Conservation (phyloP, 2,113 vertebrate species). For the Connochaetes taurinus region DNA sequence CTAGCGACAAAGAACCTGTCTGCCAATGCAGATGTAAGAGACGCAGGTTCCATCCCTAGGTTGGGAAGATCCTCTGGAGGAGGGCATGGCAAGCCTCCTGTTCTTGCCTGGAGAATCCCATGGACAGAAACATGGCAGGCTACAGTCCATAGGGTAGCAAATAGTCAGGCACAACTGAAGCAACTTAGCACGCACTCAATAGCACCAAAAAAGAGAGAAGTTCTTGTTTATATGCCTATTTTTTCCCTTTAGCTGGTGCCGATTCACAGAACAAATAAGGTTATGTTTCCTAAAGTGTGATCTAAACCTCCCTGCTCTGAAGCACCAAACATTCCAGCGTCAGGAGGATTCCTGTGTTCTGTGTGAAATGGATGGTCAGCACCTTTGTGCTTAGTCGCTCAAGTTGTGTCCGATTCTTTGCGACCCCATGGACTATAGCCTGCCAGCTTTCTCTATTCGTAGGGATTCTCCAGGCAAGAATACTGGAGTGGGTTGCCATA, state of each 20-base stretch:
- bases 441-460: neutral
- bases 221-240: neutral
- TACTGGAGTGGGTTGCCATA: neutral
- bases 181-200: neutral
- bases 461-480: neutral
- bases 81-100: neutral
- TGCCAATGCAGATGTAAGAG: neutral
- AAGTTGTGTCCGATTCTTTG: neutral
- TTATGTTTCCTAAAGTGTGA: neutral
- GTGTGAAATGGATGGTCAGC: neutral
- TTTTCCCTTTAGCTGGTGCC: neutral
- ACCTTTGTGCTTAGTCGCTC: neutral
- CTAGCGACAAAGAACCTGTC: neutral
- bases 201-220: neutral
- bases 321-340: neutral
- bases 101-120: neutral
- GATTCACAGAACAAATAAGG: neutral
- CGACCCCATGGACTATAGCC: neutral
- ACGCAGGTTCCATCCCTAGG: neutral
- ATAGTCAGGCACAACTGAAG: neutral
- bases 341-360: neutral
- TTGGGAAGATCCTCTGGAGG: neutral
- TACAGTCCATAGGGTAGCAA: neutral
- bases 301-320: neutral
- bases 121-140: neutral